These are phyloP conservation scores for Chloroceryle amazona DNA, from an alignment of 2,797 vertebrate species.

Conservation along the genomic window DNA sequence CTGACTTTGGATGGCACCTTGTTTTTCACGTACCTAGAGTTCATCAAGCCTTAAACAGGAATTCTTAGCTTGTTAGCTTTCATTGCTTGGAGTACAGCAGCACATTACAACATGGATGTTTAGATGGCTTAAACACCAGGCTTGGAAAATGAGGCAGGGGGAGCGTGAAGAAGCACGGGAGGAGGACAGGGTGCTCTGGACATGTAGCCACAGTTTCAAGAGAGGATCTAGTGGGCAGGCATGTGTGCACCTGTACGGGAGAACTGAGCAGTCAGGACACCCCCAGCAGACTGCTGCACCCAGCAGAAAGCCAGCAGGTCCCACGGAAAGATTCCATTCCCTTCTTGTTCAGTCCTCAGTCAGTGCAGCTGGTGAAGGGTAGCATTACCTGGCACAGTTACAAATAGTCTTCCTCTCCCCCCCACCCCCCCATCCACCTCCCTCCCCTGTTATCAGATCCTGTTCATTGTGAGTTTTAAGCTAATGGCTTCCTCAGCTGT, in stretches of 20 bases:
- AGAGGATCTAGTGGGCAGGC: accelerated
- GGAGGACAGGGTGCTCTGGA: background rate
- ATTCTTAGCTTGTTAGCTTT: background rate
- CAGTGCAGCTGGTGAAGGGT: background rate
- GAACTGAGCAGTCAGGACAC: too few species aligned
- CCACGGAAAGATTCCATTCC: accelerated
- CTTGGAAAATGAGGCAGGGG: background rate
- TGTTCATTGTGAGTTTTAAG: background rate
- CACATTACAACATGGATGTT: background rate
- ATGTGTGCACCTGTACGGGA: accelerated
- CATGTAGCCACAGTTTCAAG: background rate
- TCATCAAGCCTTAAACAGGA: background rate
- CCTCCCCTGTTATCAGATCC: background rate
- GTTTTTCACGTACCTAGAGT: background rate
- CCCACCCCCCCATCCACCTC: background rate
- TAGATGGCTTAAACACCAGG: background rate
- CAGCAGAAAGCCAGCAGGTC: background rate
- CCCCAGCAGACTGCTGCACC: too few species aligned
- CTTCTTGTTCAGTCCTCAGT: accelerated
- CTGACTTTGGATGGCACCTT: background rate
- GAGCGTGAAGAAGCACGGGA: background rate
- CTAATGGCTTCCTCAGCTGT: background rate
- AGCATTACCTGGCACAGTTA: background rate
- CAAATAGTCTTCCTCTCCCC: background rate
- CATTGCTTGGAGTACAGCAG: too few species aligned